phyloP scores from a whole-genome alignment of 1,140 invertebrate species.

The Octopus bimaculoides region DNA sequence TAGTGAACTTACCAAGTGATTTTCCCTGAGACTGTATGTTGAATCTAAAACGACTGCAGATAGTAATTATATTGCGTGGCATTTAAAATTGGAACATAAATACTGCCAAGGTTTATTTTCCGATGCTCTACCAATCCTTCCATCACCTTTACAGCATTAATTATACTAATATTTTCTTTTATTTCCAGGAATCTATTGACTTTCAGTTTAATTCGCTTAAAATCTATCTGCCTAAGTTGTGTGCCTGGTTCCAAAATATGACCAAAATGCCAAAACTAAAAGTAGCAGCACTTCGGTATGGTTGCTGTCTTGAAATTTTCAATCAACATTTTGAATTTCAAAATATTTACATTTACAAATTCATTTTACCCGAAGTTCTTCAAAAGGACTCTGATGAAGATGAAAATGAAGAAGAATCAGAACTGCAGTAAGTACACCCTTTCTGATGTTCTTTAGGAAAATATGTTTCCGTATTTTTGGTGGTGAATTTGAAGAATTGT shows the following conservation, averaged over 20 bases:
- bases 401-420: constrained; percentile 28
- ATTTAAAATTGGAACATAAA: no score
- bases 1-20: no score
- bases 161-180: not conserved
- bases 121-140: no score
- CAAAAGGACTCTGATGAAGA: not conserved
- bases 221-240: constrained; percentile 28
- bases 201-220: constrained; percentile 22
- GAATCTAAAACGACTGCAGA: no score
- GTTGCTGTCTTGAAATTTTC: constrained; percentile 24
- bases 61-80: no score
- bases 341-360: not conserved
- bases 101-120: no score
- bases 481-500: no score
- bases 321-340: not conserved
- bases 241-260: constrained; percentile 44
- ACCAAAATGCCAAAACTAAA: constrained; percentile 33
- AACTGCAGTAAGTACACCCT: not conserved
- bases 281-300: constrained; percentile 26
- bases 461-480: constrained; percentile 9
- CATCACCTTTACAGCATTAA: no score
- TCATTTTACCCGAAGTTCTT: not conserved
- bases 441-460: constrained; percentile 16
- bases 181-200: constrained; percentile 21
- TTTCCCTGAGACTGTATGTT: no score